Base-by-base conservation (phyloP, 1,140 invertebrate genomes). In the Drosophila arizonae region DNA sequence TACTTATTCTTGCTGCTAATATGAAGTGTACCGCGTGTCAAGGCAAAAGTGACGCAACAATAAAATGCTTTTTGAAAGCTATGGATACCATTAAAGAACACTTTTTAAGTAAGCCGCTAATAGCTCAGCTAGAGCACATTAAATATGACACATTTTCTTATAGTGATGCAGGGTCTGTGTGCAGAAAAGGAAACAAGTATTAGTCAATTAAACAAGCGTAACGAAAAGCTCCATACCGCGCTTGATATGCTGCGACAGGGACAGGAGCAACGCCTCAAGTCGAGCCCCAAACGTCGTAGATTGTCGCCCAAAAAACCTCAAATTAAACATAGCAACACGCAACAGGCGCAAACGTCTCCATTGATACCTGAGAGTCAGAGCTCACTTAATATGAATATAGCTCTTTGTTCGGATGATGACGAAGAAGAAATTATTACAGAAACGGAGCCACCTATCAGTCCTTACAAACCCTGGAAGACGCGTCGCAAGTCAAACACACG, bases 381-480 rank as follows among this genome's bases (percentile, higher is more conserved):
- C n/a, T 82, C 82, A 0, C 21, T 86, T 0, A 85, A 90, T 68
- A 71, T 90, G 56, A 91, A 91, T 30, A 90, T 91, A 66, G 90
- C 90, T 2, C 24, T 91, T 13, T 50, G 61, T 33, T 30, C 46
- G 5, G 56, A 71, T 24, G 72, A 66, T 2, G 72, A 78, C 0
- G 81, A 86, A 17, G 82, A 87, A 8, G 84, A 88, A 39, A 81
- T 62, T 21, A 88, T 88, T 39, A 68, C 71, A 3, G 84, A 88
- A 46, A 77, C 82, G 6, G 82, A 87, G 33, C 58, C 30, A 15
- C 46, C 30, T 45, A 50, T 30, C 1, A 87, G 79, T 68, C 82
- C 82, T 0, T 75, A 77, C 0, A 88, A 88, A 28, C 43, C 77
- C 0, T 68, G 66, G 33, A 9, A 41, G 6, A 39, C 33, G 1